Evolutionary conservation across 2,797 vertebrate genomes (phyloP).

Genomic region (Pampus argenteus): DNA sequence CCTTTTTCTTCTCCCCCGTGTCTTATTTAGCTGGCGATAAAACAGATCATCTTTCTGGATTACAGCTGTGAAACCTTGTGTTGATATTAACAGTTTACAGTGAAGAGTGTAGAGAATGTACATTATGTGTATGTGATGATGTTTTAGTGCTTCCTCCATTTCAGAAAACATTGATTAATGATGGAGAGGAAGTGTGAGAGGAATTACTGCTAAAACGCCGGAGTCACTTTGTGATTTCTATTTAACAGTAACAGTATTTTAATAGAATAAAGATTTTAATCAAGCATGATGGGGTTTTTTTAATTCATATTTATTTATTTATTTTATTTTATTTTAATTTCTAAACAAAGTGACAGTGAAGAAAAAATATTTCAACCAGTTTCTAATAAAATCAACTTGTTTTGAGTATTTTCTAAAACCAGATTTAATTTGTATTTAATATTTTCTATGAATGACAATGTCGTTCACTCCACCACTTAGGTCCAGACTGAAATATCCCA

Average conservation of each 20-base stretch:
- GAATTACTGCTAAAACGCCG: neutral
- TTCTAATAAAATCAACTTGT: neutral
- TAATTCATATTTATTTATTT: too few relatives aligned
- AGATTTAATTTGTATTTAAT: neutral
- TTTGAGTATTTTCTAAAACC: conserved; percentile 1
- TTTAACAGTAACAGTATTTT: neutral
- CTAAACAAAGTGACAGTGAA: neutral
- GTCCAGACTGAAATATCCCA: too few relatives aligned
- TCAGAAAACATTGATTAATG: neutral
- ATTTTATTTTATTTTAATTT: too few relatives aligned
- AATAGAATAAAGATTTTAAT: neutral
- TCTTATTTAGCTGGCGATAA: conserved; percentile 57
- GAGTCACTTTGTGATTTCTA: neutral
- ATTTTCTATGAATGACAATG: too few relatives aligned
- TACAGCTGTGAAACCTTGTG: conserved; percentile 6
- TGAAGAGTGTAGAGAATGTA: neutral
- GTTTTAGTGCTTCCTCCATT: neutral
- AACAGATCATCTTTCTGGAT: conserved; percentile 49
- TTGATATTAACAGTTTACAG: conserved; percentile 7
- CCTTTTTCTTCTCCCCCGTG: conserved; percentile 29
- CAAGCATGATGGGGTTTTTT: neutral
- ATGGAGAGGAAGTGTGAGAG: neutral
- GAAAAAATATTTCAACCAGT: conserved; percentile 8
- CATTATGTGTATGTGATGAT: neutral
- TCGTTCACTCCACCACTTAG: too few relatives aligned